Conservation (phyloP, 2,113 vertebrate genomes). For the Neoarius graeffei region DNA sequence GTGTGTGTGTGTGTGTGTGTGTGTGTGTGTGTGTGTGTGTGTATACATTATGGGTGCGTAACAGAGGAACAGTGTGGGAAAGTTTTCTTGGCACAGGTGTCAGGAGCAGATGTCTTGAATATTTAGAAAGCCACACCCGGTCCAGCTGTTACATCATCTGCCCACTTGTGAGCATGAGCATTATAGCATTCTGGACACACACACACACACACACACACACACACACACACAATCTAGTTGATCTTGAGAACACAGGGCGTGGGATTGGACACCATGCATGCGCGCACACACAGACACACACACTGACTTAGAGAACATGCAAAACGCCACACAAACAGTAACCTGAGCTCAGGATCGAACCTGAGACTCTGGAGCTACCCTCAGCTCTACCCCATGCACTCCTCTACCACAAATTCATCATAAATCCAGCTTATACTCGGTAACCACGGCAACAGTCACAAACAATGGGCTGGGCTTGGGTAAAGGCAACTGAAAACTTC, state of each 20-base stretch:
- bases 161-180: neutral
- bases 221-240: neutral
- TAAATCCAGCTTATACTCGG: neutral
- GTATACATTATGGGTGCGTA: conserved; percentile 29
- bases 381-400: neutral
- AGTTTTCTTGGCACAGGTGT: conserved; percentile 52
- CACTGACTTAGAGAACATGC: neutral
- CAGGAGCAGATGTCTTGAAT: conserved; percentile 52
- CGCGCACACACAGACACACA: neutral
- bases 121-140: conserved; percentile 37
- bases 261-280: neutral
- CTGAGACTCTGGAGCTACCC: neutral
- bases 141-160: conserved; percentile 57
- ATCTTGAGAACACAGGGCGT: no score
- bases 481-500: neutral
- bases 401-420: neutral
- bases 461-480: neutral
- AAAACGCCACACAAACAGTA: neutral
- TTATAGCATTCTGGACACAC: neutral
- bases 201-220: neutral
- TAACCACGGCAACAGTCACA: neutral
- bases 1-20: conserved; percentile 20
- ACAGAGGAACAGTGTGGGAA: conserved; percentile 58
- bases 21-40: conserved; percentile 23
- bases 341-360: neutral